Base-by-base conservation (phyloP, 35 echinoderm and acorn worm genomes). In the Lytechinus pictus region DNA sequence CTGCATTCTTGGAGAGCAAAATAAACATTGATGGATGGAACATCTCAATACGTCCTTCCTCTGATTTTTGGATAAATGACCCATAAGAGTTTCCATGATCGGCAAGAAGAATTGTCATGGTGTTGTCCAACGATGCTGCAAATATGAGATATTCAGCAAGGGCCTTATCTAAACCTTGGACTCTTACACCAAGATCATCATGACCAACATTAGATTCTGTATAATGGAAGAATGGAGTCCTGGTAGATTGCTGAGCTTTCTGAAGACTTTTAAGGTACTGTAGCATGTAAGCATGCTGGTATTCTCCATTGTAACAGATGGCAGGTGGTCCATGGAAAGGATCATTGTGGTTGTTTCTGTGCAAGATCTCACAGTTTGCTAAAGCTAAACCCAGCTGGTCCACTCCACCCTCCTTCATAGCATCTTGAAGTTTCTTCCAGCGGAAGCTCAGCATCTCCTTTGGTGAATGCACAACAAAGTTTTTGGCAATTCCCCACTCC, bases 41-140 rank as follows among this genome's bases (percentile, higher is more conserved):
- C 97, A 99, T 97, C 89, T 99, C 98, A 19, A 97, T 95, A 53
- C 95, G 93, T 4, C 95, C 98, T 95, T 99, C 97, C 16, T 87
- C 96, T 5, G 95, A 94, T 96, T 87, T 52, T 21, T 95, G 57
- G 11, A 96, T 95, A 94, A 95, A 99, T 61, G 95, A 66, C 5
- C 97, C 97, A 56, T 97, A 97, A 0, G 98, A 94, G 61, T 99
- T 99, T 5, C 98, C 98, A 93, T 99, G 98, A 95, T 99, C 98
- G 0, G 98, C 95, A 52, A 97, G 94, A 14, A 97, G 86, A 4
- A 99, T 94, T 10, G 98, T 99, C 10, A 99, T 44, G 9, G 96
- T 99, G 91, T 97, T 95, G 4, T 94, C 55, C 54, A 95, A 91
- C 28, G 96, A 28, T 29, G 97, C 95, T 0, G 95, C 27, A 24